These are phyloP conservation scores for Erebia epiphron DNA, from an alignment of 2,888 invertebrate genomes.

Conservation along the genomic window DNA sequence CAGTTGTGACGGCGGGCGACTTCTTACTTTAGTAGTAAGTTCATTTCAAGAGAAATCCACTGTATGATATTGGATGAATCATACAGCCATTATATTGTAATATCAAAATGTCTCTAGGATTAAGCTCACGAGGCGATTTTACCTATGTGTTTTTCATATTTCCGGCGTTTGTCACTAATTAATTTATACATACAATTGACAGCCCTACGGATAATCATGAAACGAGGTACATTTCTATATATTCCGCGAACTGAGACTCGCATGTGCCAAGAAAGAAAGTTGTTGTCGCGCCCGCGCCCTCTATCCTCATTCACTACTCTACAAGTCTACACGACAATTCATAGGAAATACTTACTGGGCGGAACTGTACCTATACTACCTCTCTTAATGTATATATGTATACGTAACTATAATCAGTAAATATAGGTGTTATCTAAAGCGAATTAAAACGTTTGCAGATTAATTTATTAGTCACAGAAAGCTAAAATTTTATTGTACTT, in stretches of 20 bases:
- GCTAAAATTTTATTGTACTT: too few relatives aligned
- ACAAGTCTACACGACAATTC: conserved; percentile 8
- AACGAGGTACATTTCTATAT: conserved; percentile 41
- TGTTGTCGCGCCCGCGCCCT: conserved; percentile 63
- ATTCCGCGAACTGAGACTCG: conserved; percentile 22
- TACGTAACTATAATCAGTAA: background rate
- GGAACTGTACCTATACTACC: too few relatives aligned
- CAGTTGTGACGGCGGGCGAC: too few relatives aligned
- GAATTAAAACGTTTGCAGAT: too few relatives aligned
- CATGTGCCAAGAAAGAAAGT: conserved; percentile 55
- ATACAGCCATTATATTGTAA: too few relatives aligned
- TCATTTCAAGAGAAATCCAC: too few relatives aligned
- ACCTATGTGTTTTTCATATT: background rate
- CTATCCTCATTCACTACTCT: conserved; percentile 45
- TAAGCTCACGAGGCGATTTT: background rate
- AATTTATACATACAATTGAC: conserved; percentile 2
- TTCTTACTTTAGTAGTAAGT: too few relatives aligned
- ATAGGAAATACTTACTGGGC: background rate
- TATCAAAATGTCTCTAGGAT: too few relatives aligned
- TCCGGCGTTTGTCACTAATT: background rate
- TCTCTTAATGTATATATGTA: background rate
- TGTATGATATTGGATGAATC: too few relatives aligned
- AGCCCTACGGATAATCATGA: conserved; percentile 8
- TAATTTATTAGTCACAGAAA: too few relatives aligned
- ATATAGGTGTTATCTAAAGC: too few relatives aligned